Conservation (phyloP, 2,888 invertebrate species). For the Calliphora vomitoria region DNA sequence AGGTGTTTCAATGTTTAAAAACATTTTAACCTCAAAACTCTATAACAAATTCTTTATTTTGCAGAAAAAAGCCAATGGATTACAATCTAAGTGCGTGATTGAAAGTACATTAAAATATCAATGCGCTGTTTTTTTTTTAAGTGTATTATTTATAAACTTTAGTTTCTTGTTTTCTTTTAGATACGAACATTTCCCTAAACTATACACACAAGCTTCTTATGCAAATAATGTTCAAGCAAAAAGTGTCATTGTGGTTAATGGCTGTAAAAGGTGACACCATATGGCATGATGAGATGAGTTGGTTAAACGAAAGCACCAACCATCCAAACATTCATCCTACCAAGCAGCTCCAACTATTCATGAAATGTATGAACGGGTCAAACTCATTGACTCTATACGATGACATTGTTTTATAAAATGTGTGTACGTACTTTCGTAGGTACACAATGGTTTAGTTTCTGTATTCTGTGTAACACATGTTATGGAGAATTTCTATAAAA, state of each 20-base stretch:
- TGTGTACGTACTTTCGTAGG: neutral
- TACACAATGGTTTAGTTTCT: constrained; percentile 37
- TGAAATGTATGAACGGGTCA: constrained; percentile 61
- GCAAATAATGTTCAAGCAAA: constrained; percentile 66
- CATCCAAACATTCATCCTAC: neutral
- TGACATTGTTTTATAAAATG: constrained; percentile 39
- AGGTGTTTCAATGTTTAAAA: neutral
- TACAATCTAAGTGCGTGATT: too few species aligned
- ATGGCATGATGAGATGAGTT: constrained; percentile 65
- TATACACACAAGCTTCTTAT: constrained; percentile 50
- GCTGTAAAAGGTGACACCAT: constrained; percentile 72
- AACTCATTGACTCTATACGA: constrained; percentile 64
- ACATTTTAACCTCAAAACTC: too few species aligned
- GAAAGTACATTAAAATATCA: too few species aligned
- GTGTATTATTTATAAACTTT: constrained; percentile 12
- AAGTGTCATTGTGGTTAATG: constrained; percentile 73
- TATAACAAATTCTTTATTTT: too few species aligned
- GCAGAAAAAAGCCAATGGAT: too few species aligned
- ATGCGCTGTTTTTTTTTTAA: neutral
- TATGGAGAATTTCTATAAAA: constrained; percentile 22
- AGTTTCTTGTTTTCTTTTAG: constrained; percentile 33
- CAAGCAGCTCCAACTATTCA: constrained; percentile 20
- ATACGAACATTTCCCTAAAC: constrained; percentile 19
- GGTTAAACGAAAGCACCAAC: constrained; percentile 35
- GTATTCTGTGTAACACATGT: constrained; percentile 51